Conservation (phyloP, 1,140 invertebrate genomes). For the Tenebrio molitor region DNA sequence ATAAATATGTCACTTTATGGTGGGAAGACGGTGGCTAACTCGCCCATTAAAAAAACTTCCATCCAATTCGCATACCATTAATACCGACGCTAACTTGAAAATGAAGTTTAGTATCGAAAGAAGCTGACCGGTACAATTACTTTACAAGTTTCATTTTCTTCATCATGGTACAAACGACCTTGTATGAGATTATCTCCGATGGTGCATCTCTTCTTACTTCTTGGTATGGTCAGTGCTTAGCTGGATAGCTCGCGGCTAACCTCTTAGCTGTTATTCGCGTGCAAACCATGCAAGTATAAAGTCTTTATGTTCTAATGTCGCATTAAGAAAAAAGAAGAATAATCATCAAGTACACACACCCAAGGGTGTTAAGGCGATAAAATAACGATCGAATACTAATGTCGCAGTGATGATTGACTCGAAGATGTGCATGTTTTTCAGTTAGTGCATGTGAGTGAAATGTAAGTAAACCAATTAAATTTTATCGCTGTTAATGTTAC, state of each 20-base stretch:
- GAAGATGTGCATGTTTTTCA: slow-evolving; percentile 10
- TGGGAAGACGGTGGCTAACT: not conserved
- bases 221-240: slow-evolving; percentile 35
- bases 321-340: not conserved
- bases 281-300: slow-evolving; percentile 13
- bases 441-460: slow-evolving; percentile 11
- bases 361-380: not conserved
- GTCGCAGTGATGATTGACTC: slow-evolving; percentile 14
- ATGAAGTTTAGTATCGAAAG: slow-evolving; percentile 28
- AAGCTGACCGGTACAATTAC: slow-evolving; percentile 34
- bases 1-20: slow-evolving; percentile 18
- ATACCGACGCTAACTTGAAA: slow-evolving; percentile 9
- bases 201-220: slow-evolving; percentile 39
- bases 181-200: slow-evolving; percentile 34
- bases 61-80: slow-evolving; percentile 17
- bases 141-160: slow-evolving; percentile 39
- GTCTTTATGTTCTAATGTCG: not conserved
- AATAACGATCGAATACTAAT: slow-evolving; percentile 12
- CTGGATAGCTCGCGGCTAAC: slow-evolving; percentile 27
- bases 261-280: slow-evolving; percentile 31
- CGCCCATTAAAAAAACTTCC: not conserved
- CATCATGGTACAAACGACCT: slow-evolving; percentile 36
- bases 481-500: slow-evolving; percentile 2
- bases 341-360: slow-evolving; percentile 4
- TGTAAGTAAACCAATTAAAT: slow-evolving; percentile 32